Evolutionary conservation across 2,797 vertebrate species (phyloP).

Genomic region (Lepus townsendii): DNA sequence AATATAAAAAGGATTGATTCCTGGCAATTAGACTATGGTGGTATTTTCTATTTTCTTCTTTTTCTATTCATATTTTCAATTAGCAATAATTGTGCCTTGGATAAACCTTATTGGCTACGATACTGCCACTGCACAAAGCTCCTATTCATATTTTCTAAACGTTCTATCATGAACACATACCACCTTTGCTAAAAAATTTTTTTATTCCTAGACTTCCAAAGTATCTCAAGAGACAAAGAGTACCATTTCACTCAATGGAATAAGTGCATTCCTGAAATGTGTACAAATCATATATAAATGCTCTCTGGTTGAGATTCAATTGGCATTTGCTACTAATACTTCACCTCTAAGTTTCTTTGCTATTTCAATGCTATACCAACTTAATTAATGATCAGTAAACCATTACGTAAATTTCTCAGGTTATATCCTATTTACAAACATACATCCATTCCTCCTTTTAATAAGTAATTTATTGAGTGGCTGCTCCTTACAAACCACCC

Average conservation of each 20-base stretch:
- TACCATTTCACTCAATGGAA: slow-evolving; percentile 8
- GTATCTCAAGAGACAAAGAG: slow-evolving; percentile 39
- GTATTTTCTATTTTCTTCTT: neutral
- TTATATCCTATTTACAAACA: slow-evolving; percentile 47
- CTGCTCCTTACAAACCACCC: slow-evolving; percentile 39
- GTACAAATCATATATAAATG: neutral
- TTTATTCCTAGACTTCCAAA: neutral
- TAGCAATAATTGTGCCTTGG: no score
- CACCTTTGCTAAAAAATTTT: neutral
- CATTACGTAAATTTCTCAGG: slow-evolving; percentile 40
- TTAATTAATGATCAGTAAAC: neutral
- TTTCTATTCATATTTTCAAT: neutral
- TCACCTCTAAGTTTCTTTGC: slow-evolving; percentile 8
- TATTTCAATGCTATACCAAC: neutral
- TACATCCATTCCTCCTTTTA: slow-evolving; percentile 32
- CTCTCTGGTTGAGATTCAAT: slow-evolving; percentile 1
- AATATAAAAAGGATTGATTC: neutral
- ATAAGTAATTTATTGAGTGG: slow-evolving; percentile 14
- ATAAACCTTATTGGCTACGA: no score
- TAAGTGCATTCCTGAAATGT: neutral
- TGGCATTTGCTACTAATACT: neutral
- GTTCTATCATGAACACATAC: slow-evolving; percentile 1
- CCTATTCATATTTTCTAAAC: slow-evolving; percentile 22
- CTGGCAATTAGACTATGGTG: neutral
- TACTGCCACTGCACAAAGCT: no score